These are phyloP conservation scores for Meriones unguiculatus DNA, from an alignment of 2,113 vertebrate species.

Conservation along the genomic window DNA sequence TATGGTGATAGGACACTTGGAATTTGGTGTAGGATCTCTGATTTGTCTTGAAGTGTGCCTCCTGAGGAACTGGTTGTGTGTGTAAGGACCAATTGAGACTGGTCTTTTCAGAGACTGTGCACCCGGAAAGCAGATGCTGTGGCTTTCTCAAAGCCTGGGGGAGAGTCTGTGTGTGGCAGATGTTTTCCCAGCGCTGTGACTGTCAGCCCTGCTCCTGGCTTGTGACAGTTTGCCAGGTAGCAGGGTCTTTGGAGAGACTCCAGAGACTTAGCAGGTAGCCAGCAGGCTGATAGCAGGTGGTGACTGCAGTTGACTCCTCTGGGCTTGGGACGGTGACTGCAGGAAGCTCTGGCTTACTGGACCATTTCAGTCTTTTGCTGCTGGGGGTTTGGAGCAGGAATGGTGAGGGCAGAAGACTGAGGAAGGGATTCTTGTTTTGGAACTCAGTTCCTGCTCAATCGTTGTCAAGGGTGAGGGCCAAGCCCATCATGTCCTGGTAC, in stretches of 20 bases:
- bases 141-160: background rate
- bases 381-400: background rate
- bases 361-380: fast-evolving
- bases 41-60: background rate
- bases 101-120: background rate
- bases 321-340: background rate
- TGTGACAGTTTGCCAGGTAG: background rate
- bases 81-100: background rate
- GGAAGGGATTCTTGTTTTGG: background rate
- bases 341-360: background rate
- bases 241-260: background rate
- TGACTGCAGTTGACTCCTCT: background rate
- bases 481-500: background rate
- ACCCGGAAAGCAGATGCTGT: background rate
- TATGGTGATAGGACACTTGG: background rate
- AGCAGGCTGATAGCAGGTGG: background rate
- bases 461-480: background rate
- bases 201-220: background rate
- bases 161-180: background rate
- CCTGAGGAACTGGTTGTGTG: background rate
- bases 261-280: background rate
- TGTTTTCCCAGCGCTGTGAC: background rate
- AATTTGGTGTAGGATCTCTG: background rate
- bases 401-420: background rate
- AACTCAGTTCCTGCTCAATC: background rate